Evolutionary conservation across 2,113 vertebrate genomes (phyloP).

Genomic region (Athene noctua): DNA sequence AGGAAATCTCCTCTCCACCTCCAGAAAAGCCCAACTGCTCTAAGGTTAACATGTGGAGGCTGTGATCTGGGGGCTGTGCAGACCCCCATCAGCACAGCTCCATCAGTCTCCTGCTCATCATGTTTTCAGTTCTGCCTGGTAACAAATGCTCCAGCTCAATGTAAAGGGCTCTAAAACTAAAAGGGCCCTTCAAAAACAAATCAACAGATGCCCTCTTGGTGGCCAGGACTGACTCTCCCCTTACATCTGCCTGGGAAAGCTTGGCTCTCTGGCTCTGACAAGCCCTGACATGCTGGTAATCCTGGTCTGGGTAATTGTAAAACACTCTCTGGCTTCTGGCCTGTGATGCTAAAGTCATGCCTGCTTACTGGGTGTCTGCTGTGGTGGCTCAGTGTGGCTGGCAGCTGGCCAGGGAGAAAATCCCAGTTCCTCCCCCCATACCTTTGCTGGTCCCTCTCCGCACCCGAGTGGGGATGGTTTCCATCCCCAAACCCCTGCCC

Average conservation of each 20-base stretch:
- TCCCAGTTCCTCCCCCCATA: background rate
- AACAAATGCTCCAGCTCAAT: background rate
- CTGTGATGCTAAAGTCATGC: background rate
- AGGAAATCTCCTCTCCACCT: background rate
- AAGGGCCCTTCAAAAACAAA: background rate
- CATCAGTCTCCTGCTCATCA: background rate
- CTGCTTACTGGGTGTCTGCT: background rate
- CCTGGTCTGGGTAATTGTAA: background rate
- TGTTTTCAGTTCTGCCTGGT: background rate
- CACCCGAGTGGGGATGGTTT: background rate
- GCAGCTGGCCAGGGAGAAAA: background rate
- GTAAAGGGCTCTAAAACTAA: background rate
- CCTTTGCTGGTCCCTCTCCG: too few species aligned
- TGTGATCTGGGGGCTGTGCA: background rate
- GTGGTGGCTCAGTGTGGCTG: background rate
- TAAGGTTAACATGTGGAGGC: background rate
- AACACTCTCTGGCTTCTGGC: slow-evolving; percentile 17
- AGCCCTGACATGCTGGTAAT: background rate
- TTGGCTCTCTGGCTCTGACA: background rate
- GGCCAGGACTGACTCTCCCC: background rate
- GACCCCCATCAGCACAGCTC: background rate
- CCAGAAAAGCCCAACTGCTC: background rate
- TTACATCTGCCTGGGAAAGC: background rate
- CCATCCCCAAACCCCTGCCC: background rate
- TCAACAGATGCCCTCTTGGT: background rate